Evolutionary conservation across 1,140 invertebrate genomes (phyloP), one percentile per base, ranked within the genome.

Genomic region (Aphis craccivora): DNA sequence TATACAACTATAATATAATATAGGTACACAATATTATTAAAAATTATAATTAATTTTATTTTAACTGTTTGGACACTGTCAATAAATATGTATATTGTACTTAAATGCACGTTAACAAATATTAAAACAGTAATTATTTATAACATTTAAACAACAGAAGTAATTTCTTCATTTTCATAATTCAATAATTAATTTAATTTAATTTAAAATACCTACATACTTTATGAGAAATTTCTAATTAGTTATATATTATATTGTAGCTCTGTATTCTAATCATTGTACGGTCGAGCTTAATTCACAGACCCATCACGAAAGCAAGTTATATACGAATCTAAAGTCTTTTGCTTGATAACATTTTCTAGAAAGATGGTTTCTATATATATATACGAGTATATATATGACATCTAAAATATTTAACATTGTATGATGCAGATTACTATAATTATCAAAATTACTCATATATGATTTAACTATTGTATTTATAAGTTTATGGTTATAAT

Each of bases 121-220:
- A n/a, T 76, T 76, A 76, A 76, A n/a, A n/a, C 4, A n/a, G n/a
- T 76, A 76, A 76, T 76, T 76, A 76, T 76, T 76, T 76, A 76
- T 18, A n/a, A n/a, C 6, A 20, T 18, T 11, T 67, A 67, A 67
- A 67, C 11, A 67, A 67, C 25, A 67, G 25, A 30, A 25, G 55
- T 67, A 25, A 30, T 67, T 67, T 67, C 60, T 67, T 25, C 4
- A 30, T 30, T 67, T 30, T 14, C 3, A 67, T 14, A 30, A 14
- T 67, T 67, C n/a, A 67, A 67, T 67, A 11, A 67, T 4, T 18
- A 18, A 67, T n/a, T n/a, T 5, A 67, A 30, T 67, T 67, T 67
- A n/a, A 67, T 76, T 51, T 51, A 18, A 51, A 14, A 51, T 18
- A 51, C 60, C 14, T 18, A n/a, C n/a, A 18, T 1, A n/a, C 4